Evolutionary conservation across 2,888 invertebrate species (phyloP).

Genomic region (Aleiodes leptofemur): DNA sequence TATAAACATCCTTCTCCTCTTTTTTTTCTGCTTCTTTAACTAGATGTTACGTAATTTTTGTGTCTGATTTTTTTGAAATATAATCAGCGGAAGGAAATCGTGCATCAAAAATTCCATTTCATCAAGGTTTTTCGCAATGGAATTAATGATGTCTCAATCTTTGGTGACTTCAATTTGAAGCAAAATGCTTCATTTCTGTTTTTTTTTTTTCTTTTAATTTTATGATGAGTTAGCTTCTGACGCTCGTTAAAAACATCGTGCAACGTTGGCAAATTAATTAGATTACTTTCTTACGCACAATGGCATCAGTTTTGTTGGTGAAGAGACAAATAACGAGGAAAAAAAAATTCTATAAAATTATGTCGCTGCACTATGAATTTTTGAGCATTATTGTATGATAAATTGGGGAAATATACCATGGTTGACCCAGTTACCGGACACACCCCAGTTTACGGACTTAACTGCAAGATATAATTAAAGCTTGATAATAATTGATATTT

Average conservation of each 20-base stretch:
- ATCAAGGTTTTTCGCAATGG: neutral
- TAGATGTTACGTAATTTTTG: conserved; percentile 23
- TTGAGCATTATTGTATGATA: conserved; percentile 36
- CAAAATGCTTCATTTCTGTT: conserved; percentile 2
- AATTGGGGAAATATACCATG: neutral
- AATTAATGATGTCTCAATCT: neutral
- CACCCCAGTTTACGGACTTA: no score
- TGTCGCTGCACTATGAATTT: conserved; percentile 36
- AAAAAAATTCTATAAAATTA: neutral
- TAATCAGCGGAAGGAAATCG: conserved; percentile 16
- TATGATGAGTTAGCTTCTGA: conserved; percentile 3
- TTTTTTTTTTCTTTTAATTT: neutral
- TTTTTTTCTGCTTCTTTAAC: neutral
- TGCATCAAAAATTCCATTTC: conserved; percentile 2
- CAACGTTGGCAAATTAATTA: neutral
- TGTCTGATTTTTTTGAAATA: neutral
- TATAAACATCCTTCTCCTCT: conserved; percentile 14
- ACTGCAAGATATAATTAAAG: no score
- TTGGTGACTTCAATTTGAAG: neutral
- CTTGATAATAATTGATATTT: no score
- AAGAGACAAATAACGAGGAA: neutral
- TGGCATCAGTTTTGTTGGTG: conserved; percentile 6
- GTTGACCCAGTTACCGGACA: neutral
- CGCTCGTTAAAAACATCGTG: neutral
- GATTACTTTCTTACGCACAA: neutral